These are phyloP conservation scores for Notocelia uddmanniana DNA, from an alignment of 2,888 invertebrate species.

Conservation along the genomic window DNA sequence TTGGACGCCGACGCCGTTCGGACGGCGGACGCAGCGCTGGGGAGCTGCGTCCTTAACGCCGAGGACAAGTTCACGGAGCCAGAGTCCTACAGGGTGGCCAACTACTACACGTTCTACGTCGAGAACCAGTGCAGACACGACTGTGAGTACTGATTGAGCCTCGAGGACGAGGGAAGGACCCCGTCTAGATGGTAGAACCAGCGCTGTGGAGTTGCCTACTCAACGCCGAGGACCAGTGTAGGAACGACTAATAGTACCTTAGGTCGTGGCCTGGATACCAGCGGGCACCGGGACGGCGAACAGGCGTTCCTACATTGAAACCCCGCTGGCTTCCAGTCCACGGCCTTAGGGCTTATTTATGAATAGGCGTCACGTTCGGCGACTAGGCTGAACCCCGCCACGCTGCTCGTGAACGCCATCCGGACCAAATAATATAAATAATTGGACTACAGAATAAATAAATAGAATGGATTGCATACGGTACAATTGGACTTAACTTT, in stretches of 20 bases:
- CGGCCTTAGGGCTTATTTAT: too few relatives aligned
- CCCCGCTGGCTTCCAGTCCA: too few relatives aligned
- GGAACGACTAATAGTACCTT: constrained; percentile 86
- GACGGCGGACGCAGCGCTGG: constrained; percentile 68
- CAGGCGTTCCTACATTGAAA: too few relatives aligned
- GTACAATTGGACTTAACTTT: too few relatives aligned
- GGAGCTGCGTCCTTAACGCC: constrained; percentile 89
- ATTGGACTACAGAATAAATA: too few relatives aligned
- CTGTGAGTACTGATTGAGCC: constrained; percentile 77
- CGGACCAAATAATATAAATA: too few relatives aligned
- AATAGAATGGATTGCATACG: too few relatives aligned
- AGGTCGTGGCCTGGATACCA: too few relatives aligned
- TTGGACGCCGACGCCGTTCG: constrained; percentile 68
- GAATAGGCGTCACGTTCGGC: too few relatives aligned
- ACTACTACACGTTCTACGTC: constrained; percentile 92
- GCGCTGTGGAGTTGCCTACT: constrained; percentile 88
- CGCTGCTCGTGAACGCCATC: too few relatives aligned
- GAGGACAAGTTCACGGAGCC: constrained; percentile 91
- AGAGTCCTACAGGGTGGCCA: constrained; percentile 91
- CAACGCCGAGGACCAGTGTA: constrained; percentile 94
- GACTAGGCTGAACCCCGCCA: too few relatives aligned
- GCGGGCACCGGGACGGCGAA: too few relatives aligned
- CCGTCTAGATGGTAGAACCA: constrained; percentile 68
- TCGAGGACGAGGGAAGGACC: constrained; percentile 61
- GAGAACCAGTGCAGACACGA: constrained; percentile 92